Conservation (phyloP, 2,113 vertebrate genomes). For the Tiliqua scincoides region DNA sequence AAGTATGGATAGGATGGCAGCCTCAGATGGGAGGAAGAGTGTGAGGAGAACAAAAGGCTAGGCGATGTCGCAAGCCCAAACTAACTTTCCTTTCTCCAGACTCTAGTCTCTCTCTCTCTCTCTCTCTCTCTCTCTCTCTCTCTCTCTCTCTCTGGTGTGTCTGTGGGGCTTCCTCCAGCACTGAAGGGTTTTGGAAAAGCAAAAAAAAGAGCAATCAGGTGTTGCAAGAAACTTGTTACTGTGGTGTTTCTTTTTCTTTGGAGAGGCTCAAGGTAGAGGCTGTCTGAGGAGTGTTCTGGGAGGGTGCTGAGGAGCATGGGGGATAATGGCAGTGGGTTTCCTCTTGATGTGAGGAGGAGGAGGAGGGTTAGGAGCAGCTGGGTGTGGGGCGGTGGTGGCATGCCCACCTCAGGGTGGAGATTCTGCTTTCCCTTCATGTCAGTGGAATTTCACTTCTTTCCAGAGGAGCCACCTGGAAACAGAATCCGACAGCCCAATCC, state of each 20-base stretch:
- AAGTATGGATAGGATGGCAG: too few species aligned
- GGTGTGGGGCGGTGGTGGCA: not conserved
- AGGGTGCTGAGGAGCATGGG: not conserved
- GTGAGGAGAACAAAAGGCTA: not conserved
- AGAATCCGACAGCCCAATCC: too few species aligned
- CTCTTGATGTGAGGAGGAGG: not conserved
- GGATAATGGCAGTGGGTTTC: not conserved
- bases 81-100: conserved; percentile 4
- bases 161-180: not conserved
- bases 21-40: too few species aligned
- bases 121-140: not conserved
- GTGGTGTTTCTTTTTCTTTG: not conserved
- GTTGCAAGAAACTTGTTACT: not conserved
- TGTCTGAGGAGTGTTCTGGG: not conserved
- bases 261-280: not conserved
- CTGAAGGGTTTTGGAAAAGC: not conserved
- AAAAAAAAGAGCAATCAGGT: not conserved
- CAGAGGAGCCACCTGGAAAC: not conserved
- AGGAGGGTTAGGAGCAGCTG: not conserved
- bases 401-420: not conserved
- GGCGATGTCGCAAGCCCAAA: not conserved
- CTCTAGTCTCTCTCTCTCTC: not conserved
- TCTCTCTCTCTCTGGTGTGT: not conserved
- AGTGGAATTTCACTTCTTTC: not conserved
- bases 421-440: conserved; percentile 8